Evolutionary conservation across 2,797 vertebrate species (phyloP).

Genomic region (Delichon dasypus): DNA sequence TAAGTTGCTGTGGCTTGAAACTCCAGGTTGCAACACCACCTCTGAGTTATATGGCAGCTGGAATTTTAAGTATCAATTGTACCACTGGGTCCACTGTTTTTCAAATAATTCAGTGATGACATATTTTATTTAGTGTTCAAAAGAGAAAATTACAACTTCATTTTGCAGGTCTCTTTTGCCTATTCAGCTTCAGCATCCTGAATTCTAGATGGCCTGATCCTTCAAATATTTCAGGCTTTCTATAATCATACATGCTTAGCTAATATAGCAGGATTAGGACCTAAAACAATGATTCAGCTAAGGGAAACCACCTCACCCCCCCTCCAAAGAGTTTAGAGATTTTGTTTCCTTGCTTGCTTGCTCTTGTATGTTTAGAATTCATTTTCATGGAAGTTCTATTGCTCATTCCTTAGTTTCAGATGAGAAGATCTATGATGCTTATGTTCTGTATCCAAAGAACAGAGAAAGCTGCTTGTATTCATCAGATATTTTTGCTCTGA

Average conservation of each 20-base stretch:
- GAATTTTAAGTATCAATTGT: not conserved
- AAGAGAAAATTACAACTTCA: not conserved
- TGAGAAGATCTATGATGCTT: conserved; percentile 89
- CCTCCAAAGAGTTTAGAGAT: not conserved
- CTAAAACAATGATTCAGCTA: not conserved
- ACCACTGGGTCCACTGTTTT: not conserved
- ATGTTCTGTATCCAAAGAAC: conserved; percentile 83
- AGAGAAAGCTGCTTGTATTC: conserved; percentile 66
- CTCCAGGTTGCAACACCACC: not conserved
- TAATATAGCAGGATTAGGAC: not conserved
- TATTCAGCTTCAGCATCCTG: not conserved
- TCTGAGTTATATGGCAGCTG: not conserved
- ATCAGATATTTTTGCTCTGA: conserved; percentile 84
- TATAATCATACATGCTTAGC: not conserved
- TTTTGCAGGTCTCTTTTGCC: not conserved
- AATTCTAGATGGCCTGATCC: not conserved
- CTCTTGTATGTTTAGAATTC: not conserved
- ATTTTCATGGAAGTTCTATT: not conserved
- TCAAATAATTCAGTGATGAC: not conserved
- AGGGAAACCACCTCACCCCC: not conserved
- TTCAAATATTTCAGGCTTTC: not conserved
- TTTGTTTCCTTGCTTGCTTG: not conserved
- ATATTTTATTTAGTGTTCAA: not conserved
- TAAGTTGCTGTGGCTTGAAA: not conserved
- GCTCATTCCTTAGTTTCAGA: conserved; percentile 77